Evolutionary conservation across 2,113 vertebrate species (phyloP), one percentile per base, ranked within the genome.

Genomic region (Lampris megalopsis): DNA sequence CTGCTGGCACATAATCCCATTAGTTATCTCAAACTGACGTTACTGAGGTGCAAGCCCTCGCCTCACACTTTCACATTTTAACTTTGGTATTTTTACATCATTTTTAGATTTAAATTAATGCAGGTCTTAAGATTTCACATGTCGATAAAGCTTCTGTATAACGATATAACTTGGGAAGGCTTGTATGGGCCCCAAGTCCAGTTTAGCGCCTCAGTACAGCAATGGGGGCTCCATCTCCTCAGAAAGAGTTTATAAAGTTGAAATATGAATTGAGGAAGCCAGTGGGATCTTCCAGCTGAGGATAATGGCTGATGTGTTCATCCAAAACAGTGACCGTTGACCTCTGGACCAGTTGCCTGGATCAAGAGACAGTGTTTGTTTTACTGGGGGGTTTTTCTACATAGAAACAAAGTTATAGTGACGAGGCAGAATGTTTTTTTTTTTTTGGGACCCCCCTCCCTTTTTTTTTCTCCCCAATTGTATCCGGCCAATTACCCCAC

Each of bases 221-320:
- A 10, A 49, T 59, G 37, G 6, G 11, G 8, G 13, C 41, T 37
- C 9, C 24, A 3, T 56, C 45, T 7, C 48, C 66, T 98, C 94
- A 99, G 92, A 98, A 99, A 54, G 97, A 97, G 94, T 99, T 96
- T 91, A 98, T 98, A 71, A 99, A 99, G 80, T 92, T 96, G 63
- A 98, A 94, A 56, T 98, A 98, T 0, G 96, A 95, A 0, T 97
- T 97, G 41, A 97, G 88, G 88, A 99, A 99, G 62, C 97, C 97
- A 0, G 89, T 94, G 7, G 97, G 97, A 83, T 99, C 97, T 76
- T 99, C 98, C 85, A 99, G 95, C 90, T 99, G 97, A 1, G 95
- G 97, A 24, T 99, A 99, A 91, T 99, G 97, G 85, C 97, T 96
- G 82, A 98, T 97, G 94, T 99, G 97, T 36, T 98, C 95, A 0